Evolutionary conservation across 2,888 invertebrate species (phyloP).

Genomic region (Aphrophora alni): DNA sequence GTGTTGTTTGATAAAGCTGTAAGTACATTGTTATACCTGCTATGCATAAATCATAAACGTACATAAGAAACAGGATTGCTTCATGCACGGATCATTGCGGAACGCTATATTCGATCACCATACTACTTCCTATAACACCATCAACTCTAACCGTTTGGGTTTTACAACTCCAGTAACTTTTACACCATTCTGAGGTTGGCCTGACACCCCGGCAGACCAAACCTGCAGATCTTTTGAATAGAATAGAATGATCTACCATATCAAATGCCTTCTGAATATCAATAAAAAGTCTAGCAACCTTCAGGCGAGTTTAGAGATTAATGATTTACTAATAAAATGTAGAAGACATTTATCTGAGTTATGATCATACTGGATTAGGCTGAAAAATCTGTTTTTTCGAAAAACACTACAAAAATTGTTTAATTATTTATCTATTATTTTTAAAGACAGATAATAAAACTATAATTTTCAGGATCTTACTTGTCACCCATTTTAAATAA

Average conservation of each 20-base stretch:
- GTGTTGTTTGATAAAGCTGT: conserved; percentile 10
- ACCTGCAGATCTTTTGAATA: background rate
- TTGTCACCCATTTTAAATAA: conserved; percentile 3
- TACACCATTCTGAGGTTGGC: background rate
- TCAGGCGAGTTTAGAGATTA: background rate
- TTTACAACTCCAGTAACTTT: background rate
- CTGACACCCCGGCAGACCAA: background rate
- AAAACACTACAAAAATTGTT: too few relatives aligned
- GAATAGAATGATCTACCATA: background rate
- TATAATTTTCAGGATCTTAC: background rate
- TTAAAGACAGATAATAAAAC: background rate
- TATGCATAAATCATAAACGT: background rate
- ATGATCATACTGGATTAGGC: background rate
- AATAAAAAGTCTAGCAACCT: background rate
- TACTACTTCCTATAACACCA: too few relatives aligned
- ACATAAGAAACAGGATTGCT: background rate
- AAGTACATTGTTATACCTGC: background rate
- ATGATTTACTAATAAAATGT: background rate
- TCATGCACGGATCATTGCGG: conserved; percentile 11
- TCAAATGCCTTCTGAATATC: background rate
- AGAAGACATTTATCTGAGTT: background rate
- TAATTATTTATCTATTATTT: background rate
- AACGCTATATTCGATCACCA: background rate
- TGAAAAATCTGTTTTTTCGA: background rate
- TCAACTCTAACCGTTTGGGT: too few relatives aligned